Evolutionary conservation across 2,888 invertebrate species (phyloP).

Genomic region (Leucania comma): DNA sequence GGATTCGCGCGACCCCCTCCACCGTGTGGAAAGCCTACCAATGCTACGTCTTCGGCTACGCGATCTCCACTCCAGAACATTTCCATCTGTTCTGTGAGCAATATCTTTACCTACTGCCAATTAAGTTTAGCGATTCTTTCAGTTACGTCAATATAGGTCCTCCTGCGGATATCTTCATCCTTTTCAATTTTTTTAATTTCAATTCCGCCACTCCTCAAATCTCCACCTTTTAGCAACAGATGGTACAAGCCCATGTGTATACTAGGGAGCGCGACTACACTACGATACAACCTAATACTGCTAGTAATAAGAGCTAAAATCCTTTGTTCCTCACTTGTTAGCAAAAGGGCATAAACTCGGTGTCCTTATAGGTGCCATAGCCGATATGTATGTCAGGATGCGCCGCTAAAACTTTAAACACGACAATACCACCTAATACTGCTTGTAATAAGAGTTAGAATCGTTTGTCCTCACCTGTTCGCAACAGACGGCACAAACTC

Average conservation of each 20-base stretch:
- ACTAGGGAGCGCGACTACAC: conserved; percentile 94
- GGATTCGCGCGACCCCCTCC: too few relatives aligned
- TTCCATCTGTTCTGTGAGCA: too few relatives aligned
- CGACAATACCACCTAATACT: conserved; percentile 92
- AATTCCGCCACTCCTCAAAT: conserved; percentile 79
- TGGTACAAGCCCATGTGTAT: conserved; percentile 81
- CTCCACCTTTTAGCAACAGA: conserved; percentile 68
- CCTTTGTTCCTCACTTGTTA: conserved; percentile 56
- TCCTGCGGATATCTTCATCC: conserved; percentile 76
- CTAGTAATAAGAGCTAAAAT: too few relatives aligned
- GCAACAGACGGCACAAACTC: conserved; percentile 81
- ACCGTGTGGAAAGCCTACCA: too few relatives aligned
- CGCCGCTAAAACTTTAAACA: conserved; percentile 93
- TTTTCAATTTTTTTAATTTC: too few relatives aligned
- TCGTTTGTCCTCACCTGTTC: conserved; percentile 70
- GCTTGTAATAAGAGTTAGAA: conserved; percentile 87
- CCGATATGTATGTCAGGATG: conserved; percentile 92
- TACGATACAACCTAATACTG: conserved; percentile 92
- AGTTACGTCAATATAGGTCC: too few relatives aligned
- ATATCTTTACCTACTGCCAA: too few relatives aligned
- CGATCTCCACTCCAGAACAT: too few relatives aligned
- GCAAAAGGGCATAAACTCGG: conserved; percentile 79
- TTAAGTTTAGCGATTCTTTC: too few relatives aligned
- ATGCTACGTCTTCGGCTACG: too few relatives aligned
- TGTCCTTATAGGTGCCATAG: conserved; percentile 56